A percentile compares a stretch with the other conserved stretches of the same genome.
Evolutionary conservation across 2,113 vertebrate genomes (phyloP).

Genomic region (Gymnorhina tibicen): DNA sequence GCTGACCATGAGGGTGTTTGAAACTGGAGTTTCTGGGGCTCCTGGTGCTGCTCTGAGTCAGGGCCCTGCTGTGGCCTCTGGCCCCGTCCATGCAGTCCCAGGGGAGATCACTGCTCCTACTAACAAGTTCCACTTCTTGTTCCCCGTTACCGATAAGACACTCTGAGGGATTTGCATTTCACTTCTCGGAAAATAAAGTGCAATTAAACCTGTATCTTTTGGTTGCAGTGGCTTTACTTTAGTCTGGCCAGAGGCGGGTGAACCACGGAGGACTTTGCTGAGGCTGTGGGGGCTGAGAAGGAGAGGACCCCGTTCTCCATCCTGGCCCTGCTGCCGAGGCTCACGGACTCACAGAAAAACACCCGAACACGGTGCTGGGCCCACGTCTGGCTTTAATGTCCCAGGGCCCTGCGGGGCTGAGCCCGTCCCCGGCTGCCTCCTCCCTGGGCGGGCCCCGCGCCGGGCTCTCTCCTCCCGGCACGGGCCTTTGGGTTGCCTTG

Average conservation of each 20-base stretch:
- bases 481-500: rapidly evolving
- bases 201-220: slow-evolving; percentile 26
- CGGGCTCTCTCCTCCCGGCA: background rate
- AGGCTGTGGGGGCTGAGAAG: background rate
- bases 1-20: rapidly evolving
- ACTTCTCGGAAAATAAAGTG: slow-evolving; percentile 60
- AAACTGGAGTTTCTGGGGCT: background rate
- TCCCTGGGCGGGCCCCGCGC: rapidly evolving
- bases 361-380: rapidly evolving
- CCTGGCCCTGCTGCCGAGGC: background rate
- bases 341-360: rapidly evolving
- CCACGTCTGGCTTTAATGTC: background rate
- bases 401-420: rapidly evolving
- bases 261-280: background rate
- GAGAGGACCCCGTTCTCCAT: background rate
- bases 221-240: background rate
- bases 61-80: background rate
- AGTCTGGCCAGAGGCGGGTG: background rate
- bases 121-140: background rate
- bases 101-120: background rate
- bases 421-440: background rate
- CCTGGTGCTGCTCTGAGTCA: background rate
- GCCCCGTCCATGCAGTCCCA: rapidly evolving
- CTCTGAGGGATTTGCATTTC: background rate
- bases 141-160: rapidly evolving